Conservation (phyloP, 2,113 vertebrate genomes). For the Rhinichthys klamathensis region DNA sequence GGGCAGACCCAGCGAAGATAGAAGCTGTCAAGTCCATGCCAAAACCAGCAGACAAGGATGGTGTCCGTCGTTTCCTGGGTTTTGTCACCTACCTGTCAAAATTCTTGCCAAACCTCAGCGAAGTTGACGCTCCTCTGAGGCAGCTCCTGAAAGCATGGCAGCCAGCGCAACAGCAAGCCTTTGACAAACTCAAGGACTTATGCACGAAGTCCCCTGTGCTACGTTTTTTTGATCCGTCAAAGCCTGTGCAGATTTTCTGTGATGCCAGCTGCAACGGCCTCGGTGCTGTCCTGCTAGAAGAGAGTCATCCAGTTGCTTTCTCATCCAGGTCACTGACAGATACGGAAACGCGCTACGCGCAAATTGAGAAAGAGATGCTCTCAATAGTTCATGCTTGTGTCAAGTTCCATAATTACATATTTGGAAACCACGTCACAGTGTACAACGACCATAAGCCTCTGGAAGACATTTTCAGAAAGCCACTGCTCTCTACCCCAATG, state of each 20-base stretch:
- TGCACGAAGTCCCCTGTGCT: conserved; percentile 4
- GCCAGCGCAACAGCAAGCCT: conserved; percentile 36
- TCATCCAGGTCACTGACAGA: conserved; percentile 37
- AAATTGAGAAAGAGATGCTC: conserved; percentile 19
- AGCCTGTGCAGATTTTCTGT: not conserved
- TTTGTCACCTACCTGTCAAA: too few relatives aligned
- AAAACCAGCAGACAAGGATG: too few relatives aligned
- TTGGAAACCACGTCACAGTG: conserved; percentile 46
- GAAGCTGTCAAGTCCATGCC: too few relatives aligned
- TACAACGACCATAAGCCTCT: conserved; percentile 50
- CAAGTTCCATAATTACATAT: conserved; percentile 48
- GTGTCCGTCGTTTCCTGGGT: too few relatives aligned
- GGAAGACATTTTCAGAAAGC: conserved; percentile 48
- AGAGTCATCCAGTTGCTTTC: conserved; percentile 5
- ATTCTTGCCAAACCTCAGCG: too few relatives aligned
- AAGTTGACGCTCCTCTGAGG: too few relatives aligned
- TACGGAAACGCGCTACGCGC: not conserved
- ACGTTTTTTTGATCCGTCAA: conserved; percentile 9
- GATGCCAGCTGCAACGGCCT: conserved; percentile 26
- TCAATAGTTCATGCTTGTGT: conserved; percentile 30
- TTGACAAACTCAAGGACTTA: conserved; percentile 27
- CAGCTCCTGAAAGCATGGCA: too few relatives aligned
- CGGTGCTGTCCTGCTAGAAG: conserved; percentile 15
- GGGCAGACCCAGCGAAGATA: too few relatives aligned
- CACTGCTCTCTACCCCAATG: conserved; percentile 46